Conservation (phyloP, 2,797 vertebrate species). For the Enteromius afrohamiltoni region DNA sequence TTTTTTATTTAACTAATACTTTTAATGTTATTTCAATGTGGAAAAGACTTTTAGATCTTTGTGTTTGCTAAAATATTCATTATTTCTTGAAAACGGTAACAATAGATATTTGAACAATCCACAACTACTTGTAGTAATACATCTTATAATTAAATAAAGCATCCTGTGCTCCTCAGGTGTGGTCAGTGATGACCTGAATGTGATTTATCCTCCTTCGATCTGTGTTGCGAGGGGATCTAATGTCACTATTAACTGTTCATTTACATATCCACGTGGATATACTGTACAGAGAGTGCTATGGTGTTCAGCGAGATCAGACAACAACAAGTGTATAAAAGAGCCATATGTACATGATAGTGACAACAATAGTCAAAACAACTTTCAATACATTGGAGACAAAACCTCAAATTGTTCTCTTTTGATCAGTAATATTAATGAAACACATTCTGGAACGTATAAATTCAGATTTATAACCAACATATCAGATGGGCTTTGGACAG, state of each 20-base stretch:
- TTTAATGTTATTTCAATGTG: no score
- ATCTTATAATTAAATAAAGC: neutral
- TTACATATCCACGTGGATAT: neutral
- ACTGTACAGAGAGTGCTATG: neutral
- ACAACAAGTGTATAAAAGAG: accelerated
- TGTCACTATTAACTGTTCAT: slow-evolving; percentile 36
- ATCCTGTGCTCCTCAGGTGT: slow-evolving; percentile 23
- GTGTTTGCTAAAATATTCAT: neutral
- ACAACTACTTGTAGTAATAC: neutral
- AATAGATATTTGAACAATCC: neutral
- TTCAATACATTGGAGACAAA: slow-evolving; percentile 30
- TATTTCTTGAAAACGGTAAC: neutral
- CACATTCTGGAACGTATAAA: slow-evolving; percentile 17
- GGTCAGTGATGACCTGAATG: neutral
- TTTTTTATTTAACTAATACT: neutral
- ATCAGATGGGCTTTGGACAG: accelerated
- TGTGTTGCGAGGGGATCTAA: slow-evolving; percentile 38
- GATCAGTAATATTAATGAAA: slow-evolving; percentile 35
- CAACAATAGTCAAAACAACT: neutral
- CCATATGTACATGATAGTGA: slow-evolving; percentile 30
- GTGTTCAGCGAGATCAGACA: neutral
- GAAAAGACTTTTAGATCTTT: neutral
- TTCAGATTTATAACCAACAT: slow-evolving; percentile 34
- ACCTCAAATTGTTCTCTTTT: slow-evolving; percentile 29
- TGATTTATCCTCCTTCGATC: neutral